Percentiles rank a stretch among this genome's conserved stretches.
These are phyloP conservation scores for Charanyca ferruginea DNA, from an alignment of 2,888 invertebrate species.

Conservation along the genomic window DNA sequence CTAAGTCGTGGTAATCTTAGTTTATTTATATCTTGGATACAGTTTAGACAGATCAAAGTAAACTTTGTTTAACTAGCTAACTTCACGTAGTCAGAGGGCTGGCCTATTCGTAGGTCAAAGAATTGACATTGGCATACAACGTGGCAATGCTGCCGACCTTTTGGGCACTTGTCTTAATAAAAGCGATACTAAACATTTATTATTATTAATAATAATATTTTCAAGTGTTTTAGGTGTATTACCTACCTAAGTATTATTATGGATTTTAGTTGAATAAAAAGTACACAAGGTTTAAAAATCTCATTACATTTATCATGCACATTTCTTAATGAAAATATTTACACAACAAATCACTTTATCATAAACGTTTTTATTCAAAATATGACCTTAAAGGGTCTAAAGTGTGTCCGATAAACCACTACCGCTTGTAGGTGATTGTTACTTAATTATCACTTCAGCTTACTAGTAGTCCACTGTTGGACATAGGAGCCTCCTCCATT, in stretches of 20 bases:
- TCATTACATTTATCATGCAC: background rate
- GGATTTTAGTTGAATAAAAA: background rate
- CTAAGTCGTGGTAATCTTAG: conserved; percentile 29
- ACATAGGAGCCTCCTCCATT: no score
- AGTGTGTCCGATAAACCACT: conserved; percentile 77
- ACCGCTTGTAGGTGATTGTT: conserved; percentile 69
- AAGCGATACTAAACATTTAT: background rate
- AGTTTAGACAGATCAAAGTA: background rate
- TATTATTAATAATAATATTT: no score
- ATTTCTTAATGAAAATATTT: conserved; percentile 4
- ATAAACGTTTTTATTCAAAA: conserved; percentile 66
- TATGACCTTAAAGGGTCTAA: conserved; percentile 63
- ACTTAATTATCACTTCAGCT: no score
- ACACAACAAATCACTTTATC: conserved; percentile 34
- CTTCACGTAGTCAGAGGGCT: no score
- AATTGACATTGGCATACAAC: background rate
- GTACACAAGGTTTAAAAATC: background rate
- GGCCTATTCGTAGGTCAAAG: no score
- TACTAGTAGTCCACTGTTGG: no score
- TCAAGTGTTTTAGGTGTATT: no score
- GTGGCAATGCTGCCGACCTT: background rate
- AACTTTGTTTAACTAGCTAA: background rate
- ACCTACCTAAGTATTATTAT: no score
- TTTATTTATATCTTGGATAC: conserved; percentile 7
- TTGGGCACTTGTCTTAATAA: background rate